Evolutionary conservation across 2,797 vertebrate genomes (phyloP).

Genomic region (Hydrocynus forskahlii): DNA sequence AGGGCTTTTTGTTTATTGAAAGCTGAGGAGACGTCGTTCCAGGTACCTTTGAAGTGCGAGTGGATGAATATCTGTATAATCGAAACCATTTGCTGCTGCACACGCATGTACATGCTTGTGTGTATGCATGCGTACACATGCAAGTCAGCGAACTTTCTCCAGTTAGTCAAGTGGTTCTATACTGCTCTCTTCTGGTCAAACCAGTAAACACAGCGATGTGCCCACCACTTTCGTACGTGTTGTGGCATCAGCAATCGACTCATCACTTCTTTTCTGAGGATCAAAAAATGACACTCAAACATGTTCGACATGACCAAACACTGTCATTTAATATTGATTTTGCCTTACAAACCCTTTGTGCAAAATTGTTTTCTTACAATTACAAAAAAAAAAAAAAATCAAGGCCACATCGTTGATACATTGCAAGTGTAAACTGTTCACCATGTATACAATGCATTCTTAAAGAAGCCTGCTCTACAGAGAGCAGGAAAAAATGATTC

Average conservation of each 20-base stretch:
- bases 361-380: slow-evolving; percentile 75
- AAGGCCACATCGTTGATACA: slow-evolving; percentile 73
- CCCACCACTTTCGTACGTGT: not conserved
- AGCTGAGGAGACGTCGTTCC: slow-evolving; percentile 1
- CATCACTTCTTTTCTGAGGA: not conserved
- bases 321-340: slow-evolving; percentile 78
- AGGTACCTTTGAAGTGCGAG: slow-evolving; percentile 46
- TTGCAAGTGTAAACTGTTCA: slow-evolving; percentile 70
- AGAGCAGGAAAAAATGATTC: slow-evolving; percentile 68
- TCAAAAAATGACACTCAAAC: not conserved
- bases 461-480: slow-evolving; percentile 50
- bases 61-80: slow-evolving; percentile 44
- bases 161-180: slow-evolving; percentile 10
- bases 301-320: slow-evolving; percentile 65
- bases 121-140: not conserved
- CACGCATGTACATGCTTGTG: not conserved
- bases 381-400: slow-evolving; percentile 64
- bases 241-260: not conserved
- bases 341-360: slow-evolving; percentile 83
- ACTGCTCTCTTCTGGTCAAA: slow-evolving; percentile 52
- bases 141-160: slow-evolving; percentile 1
- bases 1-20: slow-evolving; percentile 39
- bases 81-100: slow-evolving; percentile 22
- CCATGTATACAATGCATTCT: slow-evolving; percentile 58
- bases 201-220: not conserved